Evolutionary conservation across 2,113 vertebrate species (phyloP).

Genomic region (Danionella cerebrum): DNA sequence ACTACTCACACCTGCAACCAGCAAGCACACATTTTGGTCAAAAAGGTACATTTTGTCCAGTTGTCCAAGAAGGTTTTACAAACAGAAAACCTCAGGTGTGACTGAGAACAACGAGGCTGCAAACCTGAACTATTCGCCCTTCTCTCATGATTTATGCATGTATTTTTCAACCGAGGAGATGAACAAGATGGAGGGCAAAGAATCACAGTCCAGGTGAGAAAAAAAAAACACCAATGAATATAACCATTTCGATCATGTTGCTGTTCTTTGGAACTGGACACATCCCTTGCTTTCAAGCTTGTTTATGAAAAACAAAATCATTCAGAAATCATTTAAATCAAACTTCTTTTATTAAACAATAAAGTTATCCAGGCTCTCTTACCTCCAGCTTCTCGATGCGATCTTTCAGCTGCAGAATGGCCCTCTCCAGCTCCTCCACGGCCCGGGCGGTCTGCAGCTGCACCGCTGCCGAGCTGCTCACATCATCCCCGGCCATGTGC

Average conservation of each 20-base stretch:
- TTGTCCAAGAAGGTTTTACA: no score
- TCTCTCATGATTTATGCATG: slow-evolving; percentile 25
- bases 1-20: no score
- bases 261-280: no score
- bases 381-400: slow-evolving; percentile 94
- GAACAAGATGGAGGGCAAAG: background rate
- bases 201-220: background rate
- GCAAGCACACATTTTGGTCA: no score
- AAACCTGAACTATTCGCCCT: background rate
- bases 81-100: background rate
- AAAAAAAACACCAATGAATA: no score
- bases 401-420: slow-evolving; percentile 86
- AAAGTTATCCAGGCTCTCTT: background rate
- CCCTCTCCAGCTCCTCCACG: slow-evolving; percentile 83
- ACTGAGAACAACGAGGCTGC: background rate
- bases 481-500: slow-evolving; percentile 76
- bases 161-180: background rate
- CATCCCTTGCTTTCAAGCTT: background rate
- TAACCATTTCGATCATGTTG: no score
- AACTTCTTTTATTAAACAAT: background rate
- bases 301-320: background rate
- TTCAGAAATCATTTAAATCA: background rate
- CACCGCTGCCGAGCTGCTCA: slow-evolving; percentile 61
- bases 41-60: no score
- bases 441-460: slow-evolving; percentile 67